phyloP scores from a whole-genome alignment of 2,888 invertebrate genomes.

The Sinopyrophorus schimmeli region DNA sequence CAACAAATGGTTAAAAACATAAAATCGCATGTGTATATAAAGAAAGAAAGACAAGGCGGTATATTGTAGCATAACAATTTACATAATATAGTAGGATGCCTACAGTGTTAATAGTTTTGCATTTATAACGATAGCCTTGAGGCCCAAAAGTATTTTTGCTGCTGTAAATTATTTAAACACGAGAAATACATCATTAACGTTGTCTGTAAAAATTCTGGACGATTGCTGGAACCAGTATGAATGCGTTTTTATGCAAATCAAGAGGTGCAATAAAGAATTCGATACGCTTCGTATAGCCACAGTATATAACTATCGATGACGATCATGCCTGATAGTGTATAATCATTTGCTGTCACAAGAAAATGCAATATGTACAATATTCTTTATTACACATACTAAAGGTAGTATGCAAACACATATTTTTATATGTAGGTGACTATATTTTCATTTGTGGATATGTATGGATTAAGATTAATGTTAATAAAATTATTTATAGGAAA shows the following conservation, averaged over 20 bases:
- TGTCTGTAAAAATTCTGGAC: constrained; percentile 41
- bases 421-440: too few relatives aligned
- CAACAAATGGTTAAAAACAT: too few relatives aligned
- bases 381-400: too few relatives aligned
- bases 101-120: constrained; percentile 42
- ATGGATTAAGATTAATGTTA: too few relatives aligned
- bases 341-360: constrained; percentile 9
- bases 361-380: constrained; percentile 2
- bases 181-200: constrained; percentile 44
- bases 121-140: constrained; percentile 40
- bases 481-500: too few relatives aligned
- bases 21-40: too few relatives aligned
- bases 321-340: constrained; percentile 16
- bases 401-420: too few relatives aligned
- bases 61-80: too few relatives aligned
- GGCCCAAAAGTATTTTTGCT: constrained; percentile 43
- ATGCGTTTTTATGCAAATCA: constrained; percentile 32
- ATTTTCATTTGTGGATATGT: too few relatives aligned
- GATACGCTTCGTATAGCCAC: constrained; percentile 18
- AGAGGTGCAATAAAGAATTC: constrained; percentile 25
- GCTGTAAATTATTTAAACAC: constrained; percentile 47
- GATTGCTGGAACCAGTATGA: constrained; percentile 14
- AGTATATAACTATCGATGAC: constrained; percentile 18
- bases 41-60: too few relatives aligned
- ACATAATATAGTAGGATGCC: too few relatives aligned